Evolutionary conservation across 2,113 vertebrate species (phyloP).

Genomic region (Hemibagrus wyckioides): DNA sequence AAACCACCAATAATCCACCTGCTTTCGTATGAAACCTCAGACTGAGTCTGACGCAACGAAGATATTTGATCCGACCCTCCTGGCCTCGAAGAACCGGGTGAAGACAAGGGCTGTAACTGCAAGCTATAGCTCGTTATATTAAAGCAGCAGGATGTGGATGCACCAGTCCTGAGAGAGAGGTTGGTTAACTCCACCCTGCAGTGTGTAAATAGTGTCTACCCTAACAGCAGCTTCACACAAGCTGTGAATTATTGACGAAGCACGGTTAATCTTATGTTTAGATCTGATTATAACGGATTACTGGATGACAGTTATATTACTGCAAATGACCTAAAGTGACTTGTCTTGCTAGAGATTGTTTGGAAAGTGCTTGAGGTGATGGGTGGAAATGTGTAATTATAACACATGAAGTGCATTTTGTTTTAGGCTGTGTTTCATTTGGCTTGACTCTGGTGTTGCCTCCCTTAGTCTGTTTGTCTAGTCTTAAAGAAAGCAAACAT

Average conservation of each 20-base stretch:
- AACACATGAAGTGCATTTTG: background rate
- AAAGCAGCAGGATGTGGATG: slow-evolving; percentile 35
- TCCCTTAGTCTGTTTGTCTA: slow-evolving; percentile 16
- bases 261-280: slow-evolving; percentile 5
- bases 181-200: slow-evolving; percentile 31
- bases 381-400: background rate
- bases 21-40: slow-evolving; percentile 32
- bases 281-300: background rate
- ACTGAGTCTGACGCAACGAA: slow-evolving; percentile 6
- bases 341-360: slow-evolving; percentile 19
- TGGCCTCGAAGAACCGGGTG: slow-evolving; percentile 20
- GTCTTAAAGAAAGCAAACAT: slow-evolving; percentile 23
- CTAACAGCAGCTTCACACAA: background rate
- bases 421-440: slow-evolving; percentile 18
- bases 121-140: slow-evolving; percentile 18
- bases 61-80: slow-evolving; percentile 23
- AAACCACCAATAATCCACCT: slow-evolving; percentile 9
- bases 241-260: background rate
- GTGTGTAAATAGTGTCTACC: slow-evolving; percentile 9
- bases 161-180: background rate
- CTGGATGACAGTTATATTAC: background rate
- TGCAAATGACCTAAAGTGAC: background rate
- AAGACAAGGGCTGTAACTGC: slow-evolving; percentile 34
- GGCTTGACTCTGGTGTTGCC: slow-evolving; percentile 7
- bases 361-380: background rate